Evolutionary conservation across 37 sponge, comb jelly and placozoan genomes (phyloP).

Genomic region (Haliclona indistincta): DNA sequence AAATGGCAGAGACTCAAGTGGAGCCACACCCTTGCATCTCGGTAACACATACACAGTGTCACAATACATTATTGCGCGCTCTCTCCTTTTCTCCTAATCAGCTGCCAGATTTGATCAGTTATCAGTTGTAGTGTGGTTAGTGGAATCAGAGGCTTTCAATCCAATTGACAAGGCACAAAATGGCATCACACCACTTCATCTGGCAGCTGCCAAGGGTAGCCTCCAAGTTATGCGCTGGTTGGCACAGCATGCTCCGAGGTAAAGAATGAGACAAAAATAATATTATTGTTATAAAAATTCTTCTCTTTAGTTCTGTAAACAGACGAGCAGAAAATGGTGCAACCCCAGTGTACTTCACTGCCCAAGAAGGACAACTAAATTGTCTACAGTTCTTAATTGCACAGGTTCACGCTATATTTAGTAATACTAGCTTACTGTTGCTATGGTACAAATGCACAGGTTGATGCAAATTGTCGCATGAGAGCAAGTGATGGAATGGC

Average conservation of each 20-base stretch:
- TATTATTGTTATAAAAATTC: background rate
- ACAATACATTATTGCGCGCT: background rate
- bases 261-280: background rate
- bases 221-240: slow-evolving; percentile 58
- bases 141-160: slow-evolving; percentile 40
- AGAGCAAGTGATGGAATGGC: slow-evolving; percentile 80
- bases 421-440: background rate
- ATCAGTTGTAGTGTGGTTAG: slow-evolving; percentile 48
- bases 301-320: slow-evolving; percentile 47
- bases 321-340: slow-evolving; percentile 64
- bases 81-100: background rate
- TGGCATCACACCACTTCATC: slow-evolving; percentile 72
- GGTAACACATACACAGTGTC: slow-evolving; percentile 11
- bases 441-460: slow-evolving; percentile 3
- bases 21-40: slow-evolving; percentile 65
- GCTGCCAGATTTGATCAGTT: slow-evolving; percentile 64
- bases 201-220: slow-evolving; percentile 81
- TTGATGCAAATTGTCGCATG: slow-evolving; percentile 41
- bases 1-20: slow-evolving; percentile 20
- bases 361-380: slow-evolving; percentile 70
- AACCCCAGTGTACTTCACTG: slow-evolving; percentile 69
- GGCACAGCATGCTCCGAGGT: slow-evolving; percentile 37
- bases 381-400: slow-evolving; percentile 55
- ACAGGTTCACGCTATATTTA: slow-evolving; percentile 15
- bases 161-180: slow-evolving; percentile 57